Conservation (phyloP, 2,113 vertebrate genomes). For the Pleuronectes platessa region DNA sequence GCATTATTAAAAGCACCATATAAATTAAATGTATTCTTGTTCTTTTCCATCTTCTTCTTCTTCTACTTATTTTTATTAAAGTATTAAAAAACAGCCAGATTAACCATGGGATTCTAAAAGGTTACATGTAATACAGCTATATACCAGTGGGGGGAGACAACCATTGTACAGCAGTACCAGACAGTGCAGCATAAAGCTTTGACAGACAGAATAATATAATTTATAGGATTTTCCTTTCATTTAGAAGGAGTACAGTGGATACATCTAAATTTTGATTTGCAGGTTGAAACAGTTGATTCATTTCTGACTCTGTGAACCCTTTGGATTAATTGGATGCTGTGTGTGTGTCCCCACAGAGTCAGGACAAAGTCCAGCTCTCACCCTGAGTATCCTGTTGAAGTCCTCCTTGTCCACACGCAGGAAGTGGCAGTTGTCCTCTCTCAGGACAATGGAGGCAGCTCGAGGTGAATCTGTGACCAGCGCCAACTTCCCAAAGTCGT, state of each 20-base stretch:
- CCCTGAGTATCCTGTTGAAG: conserved; percentile 97
- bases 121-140: conserved; percentile 5
- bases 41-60: too few relatives aligned
- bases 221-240: not conserved
- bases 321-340: not conserved
- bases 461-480: conserved; percentile 96
- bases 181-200: not conserved
- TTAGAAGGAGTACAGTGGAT: too few relatives aligned
- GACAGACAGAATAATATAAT: not conserved
- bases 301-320: not conserved
- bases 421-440: conserved; percentile 99
- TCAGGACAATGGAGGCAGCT: conserved; percentile 95
- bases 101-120: not conserved
- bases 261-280: not conserved
- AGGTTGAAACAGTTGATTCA: not conserved
- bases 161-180: not conserved
- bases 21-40: too few relatives aligned
- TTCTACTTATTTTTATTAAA: too few relatives aligned
- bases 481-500: conserved; percentile 98
- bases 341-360: not conserved
- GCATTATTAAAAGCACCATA: too few relatives aligned
- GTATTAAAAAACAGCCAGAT: not conserved
- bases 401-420: conserved; percentile 98
- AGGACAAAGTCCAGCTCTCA: conserved; percentile 57
- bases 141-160: conserved; percentile 63